A percentile compares a stretch with the other conserved stretches of the same genome.
Conservation (phyloP, 2,113 vertebrate species). For the Mustelus asterias region DNA sequence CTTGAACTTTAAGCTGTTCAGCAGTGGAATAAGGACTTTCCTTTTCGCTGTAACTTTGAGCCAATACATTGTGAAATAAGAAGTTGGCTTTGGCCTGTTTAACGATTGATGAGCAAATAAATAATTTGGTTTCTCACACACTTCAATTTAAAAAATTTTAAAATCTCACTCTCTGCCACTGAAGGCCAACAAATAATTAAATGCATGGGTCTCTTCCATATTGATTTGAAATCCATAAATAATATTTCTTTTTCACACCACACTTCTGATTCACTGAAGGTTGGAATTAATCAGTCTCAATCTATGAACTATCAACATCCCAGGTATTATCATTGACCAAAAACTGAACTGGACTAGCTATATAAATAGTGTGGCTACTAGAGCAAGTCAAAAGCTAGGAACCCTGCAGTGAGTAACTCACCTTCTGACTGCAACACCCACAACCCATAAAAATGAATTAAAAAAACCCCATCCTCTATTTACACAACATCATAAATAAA, state of each 20-base stretch:
- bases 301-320: too few relatives aligned
- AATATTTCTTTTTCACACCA: background rate
- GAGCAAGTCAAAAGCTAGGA: too few relatives aligned
- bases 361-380: too few relatives aligned
- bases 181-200: background rate
- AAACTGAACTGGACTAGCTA: too few relatives aligned
- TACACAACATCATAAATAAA: background rate
- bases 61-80: slow-evolving; percentile 4
- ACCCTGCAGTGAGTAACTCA: too few relatives aligned
- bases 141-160: background rate
- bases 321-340: too few relatives aligned
- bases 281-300: background rate
- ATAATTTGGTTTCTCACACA: background rate
- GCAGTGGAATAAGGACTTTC: background rate
- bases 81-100: background rate
- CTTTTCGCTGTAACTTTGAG: background rate
- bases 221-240: background rate
- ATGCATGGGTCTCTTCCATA: background rate
- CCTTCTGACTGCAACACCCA: too few relatives aligned
- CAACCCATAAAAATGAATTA: too few relatives aligned
- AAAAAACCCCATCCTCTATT: background rate
- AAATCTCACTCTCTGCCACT: background rate
- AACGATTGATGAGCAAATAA: background rate
- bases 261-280: background rate
- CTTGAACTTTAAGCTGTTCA: background rate